These are phyloP conservation scores for Catocala fraxini DNA, from an alignment of 2,888 invertebrate genomes.

Conservation along the genomic window DNA sequence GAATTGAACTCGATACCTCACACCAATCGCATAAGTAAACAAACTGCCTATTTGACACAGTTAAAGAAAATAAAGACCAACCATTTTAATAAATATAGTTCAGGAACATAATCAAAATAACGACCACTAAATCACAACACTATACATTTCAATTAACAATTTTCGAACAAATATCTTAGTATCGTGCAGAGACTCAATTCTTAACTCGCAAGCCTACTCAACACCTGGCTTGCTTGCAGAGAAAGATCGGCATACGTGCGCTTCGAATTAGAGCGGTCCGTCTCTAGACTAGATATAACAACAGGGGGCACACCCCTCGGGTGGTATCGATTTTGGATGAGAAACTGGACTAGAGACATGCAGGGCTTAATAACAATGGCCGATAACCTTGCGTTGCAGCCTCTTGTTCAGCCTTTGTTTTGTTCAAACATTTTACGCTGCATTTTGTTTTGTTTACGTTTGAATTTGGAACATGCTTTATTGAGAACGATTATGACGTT, in stretches of 20 bases:
- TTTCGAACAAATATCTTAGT: too few relatives aligned
- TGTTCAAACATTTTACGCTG: slow-evolving; percentile 24
- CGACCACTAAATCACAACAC: too few relatives aligned
- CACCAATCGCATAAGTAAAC: too few relatives aligned
- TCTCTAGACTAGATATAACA: slow-evolving; percentile 73
- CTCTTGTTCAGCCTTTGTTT: slow-evolving; percentile 50
- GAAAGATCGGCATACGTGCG: slow-evolving; percentile 66
- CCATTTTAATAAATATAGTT: too few relatives aligned
- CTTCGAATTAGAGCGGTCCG: slow-evolving; percentile 76
- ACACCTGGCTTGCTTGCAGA: slow-evolving; percentile 10
- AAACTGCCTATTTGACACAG: too few relatives aligned
- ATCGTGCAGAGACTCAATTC: not conserved
- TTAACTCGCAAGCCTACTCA: slow-evolving; percentile 2
- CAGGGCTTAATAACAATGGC: slow-evolving; percentile 84
- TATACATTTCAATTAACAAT: too few relatives aligned
- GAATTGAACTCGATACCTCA: too few relatives aligned
- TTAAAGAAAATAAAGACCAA: too few relatives aligned
- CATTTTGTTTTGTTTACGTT: not conserved
- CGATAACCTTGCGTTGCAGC: slow-evolving; percentile 73
- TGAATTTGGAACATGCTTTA: not conserved
- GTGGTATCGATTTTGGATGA: slow-evolving; percentile 86
- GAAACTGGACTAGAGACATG: slow-evolving; percentile 86
- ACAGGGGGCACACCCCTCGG: slow-evolving; percentile 70
- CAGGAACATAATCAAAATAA: too few relatives aligned
- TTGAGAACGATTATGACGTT: not conserved